A percentile compares a stretch with the other conserved stretches of the same genome.
These are phyloP conservation scores for Pomacea maculata DNA, from an alignment of 1,140 invertebrate species.

Conservation along the genomic window DNA sequence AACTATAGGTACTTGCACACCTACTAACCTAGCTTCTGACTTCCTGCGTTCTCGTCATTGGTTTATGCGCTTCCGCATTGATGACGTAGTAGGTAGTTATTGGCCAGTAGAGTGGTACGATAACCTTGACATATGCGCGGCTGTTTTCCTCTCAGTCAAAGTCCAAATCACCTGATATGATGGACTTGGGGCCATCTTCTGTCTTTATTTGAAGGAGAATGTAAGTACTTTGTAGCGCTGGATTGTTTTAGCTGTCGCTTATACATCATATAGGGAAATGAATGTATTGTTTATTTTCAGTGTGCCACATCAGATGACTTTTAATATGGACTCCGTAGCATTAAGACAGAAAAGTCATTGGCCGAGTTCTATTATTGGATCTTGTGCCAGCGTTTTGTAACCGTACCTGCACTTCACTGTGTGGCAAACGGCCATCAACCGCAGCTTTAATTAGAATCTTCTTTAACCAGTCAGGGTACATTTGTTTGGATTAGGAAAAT, in stretches of 20 bases:
- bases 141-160: neutral
- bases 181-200: neutral
- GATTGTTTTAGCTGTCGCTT: neutral
- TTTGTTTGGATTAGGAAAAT: too few species aligned
- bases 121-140: neutral
- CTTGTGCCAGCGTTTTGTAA: too few species aligned
- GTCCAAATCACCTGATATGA: neutral
- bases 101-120: constrained; percentile 8
- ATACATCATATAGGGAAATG: neutral
- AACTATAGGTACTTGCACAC: too few species aligned
- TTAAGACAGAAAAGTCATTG: too few species aligned
- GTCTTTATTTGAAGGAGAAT: neutral
- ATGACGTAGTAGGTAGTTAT: neutral
- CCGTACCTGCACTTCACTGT: too few species aligned
- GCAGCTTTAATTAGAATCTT: too few species aligned
- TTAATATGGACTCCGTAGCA: too few species aligned
- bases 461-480: too few species aligned
- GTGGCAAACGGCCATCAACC: too few species aligned
- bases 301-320: neutral
- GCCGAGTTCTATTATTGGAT: too few species aligned
- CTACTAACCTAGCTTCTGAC: neutral
- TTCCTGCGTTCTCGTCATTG: neutral
- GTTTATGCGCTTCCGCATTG: neutral
- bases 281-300: neutral
- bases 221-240: neutral